Evolutionary conservation across 2,113 vertebrate genomes (phyloP).

Genomic region (Suricata suricatta): DNA sequence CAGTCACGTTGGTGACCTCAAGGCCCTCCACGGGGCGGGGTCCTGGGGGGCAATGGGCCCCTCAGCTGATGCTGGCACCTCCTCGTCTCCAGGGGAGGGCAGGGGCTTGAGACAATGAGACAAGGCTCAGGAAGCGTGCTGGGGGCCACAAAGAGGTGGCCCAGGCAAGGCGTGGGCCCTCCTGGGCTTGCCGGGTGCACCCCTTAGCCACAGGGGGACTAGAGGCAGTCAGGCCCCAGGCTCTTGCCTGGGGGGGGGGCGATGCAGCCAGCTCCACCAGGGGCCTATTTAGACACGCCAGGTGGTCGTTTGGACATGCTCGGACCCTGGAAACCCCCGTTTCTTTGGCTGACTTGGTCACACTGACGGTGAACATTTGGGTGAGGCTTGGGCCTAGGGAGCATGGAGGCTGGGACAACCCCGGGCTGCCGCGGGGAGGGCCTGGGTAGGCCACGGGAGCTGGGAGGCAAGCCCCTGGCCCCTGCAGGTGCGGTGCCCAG

Average conservation of each 20-base stretch:
- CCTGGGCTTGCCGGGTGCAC: rapidly evolving
- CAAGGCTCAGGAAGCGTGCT: neutral
- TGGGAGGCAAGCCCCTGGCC: neutral
- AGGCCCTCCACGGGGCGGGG: constrained; percentile 92
- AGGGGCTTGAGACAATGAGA: neutral
- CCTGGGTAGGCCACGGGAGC: too few species aligned
- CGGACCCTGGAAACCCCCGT: neutral
- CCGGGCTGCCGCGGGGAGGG: neutral
- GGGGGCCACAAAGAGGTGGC: neutral
- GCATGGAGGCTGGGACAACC: neutral
- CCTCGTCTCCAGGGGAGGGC: neutral
- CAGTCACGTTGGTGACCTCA: constrained; percentile 90
- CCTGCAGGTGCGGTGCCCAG: rapidly evolving
- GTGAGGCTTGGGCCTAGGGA: neutral
- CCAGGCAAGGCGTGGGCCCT: rapidly evolving
- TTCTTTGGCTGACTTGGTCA: neutral
- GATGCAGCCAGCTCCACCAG: neutral
- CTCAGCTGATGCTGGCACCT: neutral
- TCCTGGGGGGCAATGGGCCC: constrained; percentile 81
- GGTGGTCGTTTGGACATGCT: neutral
- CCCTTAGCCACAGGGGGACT: neutral
- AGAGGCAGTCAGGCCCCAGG: rapidly evolving
- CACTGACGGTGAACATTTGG: neutral
- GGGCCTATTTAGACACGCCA: neutral
- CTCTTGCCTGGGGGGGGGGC: neutral